Evolutionary conservation across 2,888 invertebrate species (phyloP), one percentile per base, ranked within the genome.

Genomic region (Lagria hirta): DNA sequence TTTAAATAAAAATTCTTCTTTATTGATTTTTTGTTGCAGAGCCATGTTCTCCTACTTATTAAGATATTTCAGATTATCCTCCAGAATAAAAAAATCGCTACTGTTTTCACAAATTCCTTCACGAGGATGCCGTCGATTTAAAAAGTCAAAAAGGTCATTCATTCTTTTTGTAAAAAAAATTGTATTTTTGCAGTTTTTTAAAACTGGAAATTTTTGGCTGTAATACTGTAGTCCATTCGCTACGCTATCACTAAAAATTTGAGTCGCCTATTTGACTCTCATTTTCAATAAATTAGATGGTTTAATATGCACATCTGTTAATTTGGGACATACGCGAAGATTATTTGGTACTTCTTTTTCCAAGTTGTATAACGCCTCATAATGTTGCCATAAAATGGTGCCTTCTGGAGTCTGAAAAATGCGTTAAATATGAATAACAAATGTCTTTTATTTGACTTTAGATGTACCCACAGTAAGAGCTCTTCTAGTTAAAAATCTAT

Each of bases 401-500:
- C 16, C 15, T 16, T 34, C 20, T 21, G 20, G 27, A 11, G 28
- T 40, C 26, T 42, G 36, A 17, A 47, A 27, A 30, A 26, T 41
- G 30, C 28, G 11, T 30, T 22, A 18, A 26, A 21, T 20, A 33
- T 27, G 11, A 23, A 23, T 7, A 7, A 4, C 24, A 4, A 4
- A 23, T 14, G 21, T 27, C 37, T 42, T 8, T 10, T 20, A 11
- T 28, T 33, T 27, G 11, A 40, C 38, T 8, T 33, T n/a, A n/a
- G n/a, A n/a, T n/a, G n/a, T n/a, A n/a, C n/a, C n/a, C n/a, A 54
- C 55, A 28, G 34, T 42, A 13, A 55, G 42, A 21, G 33, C 34
- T 17, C 21, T 15, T 6, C 21, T 51, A 11, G 43, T 40, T 4
- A 33, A 29, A 3, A 55, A 15, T 16, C 52, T 32, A 43, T 57